Base-by-base conservation (phyloP, 2,113 vertebrate species). In the Sisor rabdophorus region DNA sequence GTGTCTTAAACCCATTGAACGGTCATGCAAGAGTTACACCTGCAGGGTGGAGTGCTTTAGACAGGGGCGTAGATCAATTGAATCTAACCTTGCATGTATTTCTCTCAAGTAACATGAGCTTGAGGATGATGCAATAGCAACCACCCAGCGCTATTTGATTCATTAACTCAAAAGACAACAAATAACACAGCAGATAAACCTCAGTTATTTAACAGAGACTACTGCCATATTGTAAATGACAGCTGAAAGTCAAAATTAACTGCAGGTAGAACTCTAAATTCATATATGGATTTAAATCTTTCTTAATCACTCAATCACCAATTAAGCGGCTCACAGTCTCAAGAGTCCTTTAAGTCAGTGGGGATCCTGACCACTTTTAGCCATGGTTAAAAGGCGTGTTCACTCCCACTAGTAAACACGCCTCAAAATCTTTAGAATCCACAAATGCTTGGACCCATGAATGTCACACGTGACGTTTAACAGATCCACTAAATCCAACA, bases 201-300 rank as follows among this genome's bases (percentile, higher is more conserved):
- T 32, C 4, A 2, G 28, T 20, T 61, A 32, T 61, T 61, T 32
- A 3, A 61, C 19, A 19, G n/a, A n/a, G n/a, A n/a, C n/a, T n/a
- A n/a, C n/a, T n/a, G n/a, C n/a, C n/a, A n/a, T n/a, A 52, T 11
- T 17, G 36, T 73, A 19, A 9, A 4, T 59, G 19, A 30, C 28
- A 15, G 17, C n/a, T 60, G 13, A 75, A 64, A 28, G 30, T 75
- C n/a, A 65, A 65, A 36, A 17, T 76, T 7, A 40, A 56, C 11
- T 59, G 24, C 40, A 50, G 52, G 9, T 44, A 6, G 8, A 10
- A 10, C 1, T 44, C 40, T 44, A 10, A 9, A 44, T 44, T 2
- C 6, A 3, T 36, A 36, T 36, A 9, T 10, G 9, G 40, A 44
- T 44, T 36, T 44, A 9, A 44, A 44, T 44, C 40, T 9, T 44